Conservation (phyloP, 2,113 vertebrate genomes). For the Cynopterus brachyotis region DNA sequence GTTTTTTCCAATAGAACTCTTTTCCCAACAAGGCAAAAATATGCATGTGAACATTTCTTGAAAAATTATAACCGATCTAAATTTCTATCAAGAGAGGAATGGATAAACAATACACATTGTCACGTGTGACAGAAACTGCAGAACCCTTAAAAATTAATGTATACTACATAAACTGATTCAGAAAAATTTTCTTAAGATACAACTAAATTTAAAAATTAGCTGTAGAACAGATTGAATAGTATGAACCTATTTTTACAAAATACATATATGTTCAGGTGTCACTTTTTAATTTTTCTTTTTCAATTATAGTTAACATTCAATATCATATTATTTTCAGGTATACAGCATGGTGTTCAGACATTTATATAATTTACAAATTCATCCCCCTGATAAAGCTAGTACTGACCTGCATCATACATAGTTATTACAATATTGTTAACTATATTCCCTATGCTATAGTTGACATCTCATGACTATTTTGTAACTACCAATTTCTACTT, state of each 20-base stretch:
- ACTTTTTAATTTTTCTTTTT: too few species aligned
- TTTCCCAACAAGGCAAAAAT: background rate
- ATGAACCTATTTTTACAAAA: background rate
- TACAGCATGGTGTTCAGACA: too few species aligned
- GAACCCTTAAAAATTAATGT: background rate
- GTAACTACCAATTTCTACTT: too few species aligned
- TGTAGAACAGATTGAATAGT: background rate
- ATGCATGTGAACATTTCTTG: background rate
- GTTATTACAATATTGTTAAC: too few species aligned
- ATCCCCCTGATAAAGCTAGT: too few species aligned
- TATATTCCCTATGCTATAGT: too few species aligned
- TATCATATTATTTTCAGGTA: too few species aligned
- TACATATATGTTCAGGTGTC: background rate
- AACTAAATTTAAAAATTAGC: slow-evolving; percentile 36
- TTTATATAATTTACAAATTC: too few species aligned
- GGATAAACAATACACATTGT: background rate
- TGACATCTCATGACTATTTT: too few species aligned
- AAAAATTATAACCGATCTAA: background rate
- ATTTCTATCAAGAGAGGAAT: background rate
- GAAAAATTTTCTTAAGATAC: background rate
- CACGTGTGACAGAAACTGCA: background rate
- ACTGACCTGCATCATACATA: too few species aligned
- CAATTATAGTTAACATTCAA: too few species aligned
- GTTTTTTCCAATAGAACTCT: background rate
- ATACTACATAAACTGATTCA: background rate